phyloP scores from a whole-genome alignment of 2,888 invertebrate genomes.

The Xylota sylvarum region DNA sequence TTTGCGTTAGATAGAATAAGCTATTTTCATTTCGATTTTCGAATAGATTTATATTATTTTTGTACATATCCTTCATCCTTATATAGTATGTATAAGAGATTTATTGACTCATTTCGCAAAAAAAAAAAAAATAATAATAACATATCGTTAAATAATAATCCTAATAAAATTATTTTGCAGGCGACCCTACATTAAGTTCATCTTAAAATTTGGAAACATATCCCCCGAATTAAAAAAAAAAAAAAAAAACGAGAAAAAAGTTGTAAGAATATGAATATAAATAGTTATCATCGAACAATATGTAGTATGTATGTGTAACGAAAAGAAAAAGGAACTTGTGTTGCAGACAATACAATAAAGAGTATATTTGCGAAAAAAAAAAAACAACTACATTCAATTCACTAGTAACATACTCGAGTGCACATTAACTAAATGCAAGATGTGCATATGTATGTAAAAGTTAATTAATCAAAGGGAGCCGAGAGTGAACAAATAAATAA shows the following conservation, averaged over 20 bases:
- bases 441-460: slow-evolving; percentile 44
- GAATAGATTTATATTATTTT: not conserved
- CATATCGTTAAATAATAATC: not conserved
- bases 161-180: slow-evolving; percentile 19
- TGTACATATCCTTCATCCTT: slow-evolving; percentile 7
- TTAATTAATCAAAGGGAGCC: slow-evolving; percentile 52
- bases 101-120: slow-evolving; percentile 3
- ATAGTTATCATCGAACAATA: not conserved
- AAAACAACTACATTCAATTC: slow-evolving; percentile 52
- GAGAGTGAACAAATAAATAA: slow-evolving; percentile 47
- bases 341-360: slow-evolving; percentile 44
- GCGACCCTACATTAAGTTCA: slow-evolving; percentile 13
- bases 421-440: slow-evolving; percentile 58
- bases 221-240: slow-evolving; percentile 25
- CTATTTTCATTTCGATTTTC: slow-evolving; percentile 2
- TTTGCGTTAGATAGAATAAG: slow-evolving; percentile 34
- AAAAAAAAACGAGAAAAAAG: slow-evolving; percentile 20
- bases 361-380: slow-evolving; percentile 34
- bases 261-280: slow-evolving; percentile 1
- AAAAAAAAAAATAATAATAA: not conserved
- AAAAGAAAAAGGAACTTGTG: slow-evolving; percentile 5
- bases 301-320: not conserved
- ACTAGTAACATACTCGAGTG: slow-evolving; percentile 46
- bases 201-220: slow-evolving; percentile 11
- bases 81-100: not conserved